Evolutionary conservation across 2,888 invertebrate genomes (phyloP), one percentile per base, ranked within the genome.

Genomic region (Cryptosula pallasiana): DNA sequence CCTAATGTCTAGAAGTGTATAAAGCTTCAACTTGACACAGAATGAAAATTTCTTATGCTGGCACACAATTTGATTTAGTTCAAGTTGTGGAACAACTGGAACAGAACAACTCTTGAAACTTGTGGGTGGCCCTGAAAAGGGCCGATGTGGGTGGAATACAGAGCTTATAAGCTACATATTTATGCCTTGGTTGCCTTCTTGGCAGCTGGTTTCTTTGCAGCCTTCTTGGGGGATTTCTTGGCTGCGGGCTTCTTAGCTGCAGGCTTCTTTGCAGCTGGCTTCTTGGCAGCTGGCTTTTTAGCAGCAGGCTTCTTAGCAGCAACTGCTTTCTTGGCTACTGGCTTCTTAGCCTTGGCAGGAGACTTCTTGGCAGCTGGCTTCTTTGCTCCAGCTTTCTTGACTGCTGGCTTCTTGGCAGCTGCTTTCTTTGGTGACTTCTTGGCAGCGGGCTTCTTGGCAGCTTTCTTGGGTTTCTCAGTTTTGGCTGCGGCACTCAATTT

Each of bases 401-500:
- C 29, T 27, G 73, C 73, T 1, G 74, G 71, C 1, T 71, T 45
- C 25, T 73, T 74, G 9, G 73, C 72, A 57, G 76, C 75, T 0
- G 75, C 71, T 55, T 71, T 73, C 35, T 36, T 29, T 1, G 58
- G 72, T 2, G 74, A 69, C 35, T 76, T 76, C 3, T 55, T 73
- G 1, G 75, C 69, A 16, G 20, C 5, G 3, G 69, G 63, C 35
- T 72, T 73, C 71, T 72, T 77, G 1, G 74, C 69, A 0, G 72
- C 54, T 63, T 69, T 72, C 16, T 34, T 32, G 5, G 73, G 34
- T 55, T 77, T 77, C 73, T 73, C 74, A 13, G 57, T 72, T 58
- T 74, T 75, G 20, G 63, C 70, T 27, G 57, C 72, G 29, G 75
- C 74, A 55, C 76, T 74, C 25, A 80, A 72, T 34, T 78, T 78